Evolutionary conservation across 2,888 invertebrate species (phyloP).

Genomic region (Chrysolina haemoptera): DNA sequence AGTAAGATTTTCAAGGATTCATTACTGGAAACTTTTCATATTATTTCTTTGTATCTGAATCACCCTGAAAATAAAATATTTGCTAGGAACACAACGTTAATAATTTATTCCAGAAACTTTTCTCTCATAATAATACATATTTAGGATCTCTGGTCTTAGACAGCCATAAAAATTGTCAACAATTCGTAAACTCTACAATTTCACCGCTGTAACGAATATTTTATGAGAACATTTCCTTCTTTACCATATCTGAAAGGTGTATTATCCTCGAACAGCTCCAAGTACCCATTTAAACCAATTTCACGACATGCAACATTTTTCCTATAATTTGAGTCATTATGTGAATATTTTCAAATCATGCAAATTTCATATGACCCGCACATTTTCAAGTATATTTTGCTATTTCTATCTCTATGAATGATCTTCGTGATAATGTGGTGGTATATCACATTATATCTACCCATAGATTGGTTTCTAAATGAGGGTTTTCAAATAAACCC

Average conservation of each 20-base stretch:
- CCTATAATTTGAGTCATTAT: constrained; percentile 29
- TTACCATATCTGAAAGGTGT: constrained; percentile 22
- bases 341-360: constrained; percentile 36
- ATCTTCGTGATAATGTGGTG: neutral
- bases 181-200: neutral
- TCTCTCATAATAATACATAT: no score
- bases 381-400: neutral
- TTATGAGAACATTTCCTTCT: neutral
- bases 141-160: no score
- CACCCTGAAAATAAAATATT: no score
- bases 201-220: neutral
- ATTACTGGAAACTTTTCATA: no score
- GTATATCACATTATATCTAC: neutral
- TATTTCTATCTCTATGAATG: neutral
- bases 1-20: no score
- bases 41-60: no score
- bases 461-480: neutral
- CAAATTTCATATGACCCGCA: constrained; percentile 22
- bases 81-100: no score
- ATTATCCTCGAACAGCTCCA: constrained; percentile 27
- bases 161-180: no score
- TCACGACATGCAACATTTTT: constrained; percentile 32
- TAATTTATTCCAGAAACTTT: no score
- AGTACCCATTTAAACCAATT: constrained; percentile 34
- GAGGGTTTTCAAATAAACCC: no score